Base-by-base conservation (phyloP, 2,113 vertebrate species). In the Cygnus atratus region DNA sequence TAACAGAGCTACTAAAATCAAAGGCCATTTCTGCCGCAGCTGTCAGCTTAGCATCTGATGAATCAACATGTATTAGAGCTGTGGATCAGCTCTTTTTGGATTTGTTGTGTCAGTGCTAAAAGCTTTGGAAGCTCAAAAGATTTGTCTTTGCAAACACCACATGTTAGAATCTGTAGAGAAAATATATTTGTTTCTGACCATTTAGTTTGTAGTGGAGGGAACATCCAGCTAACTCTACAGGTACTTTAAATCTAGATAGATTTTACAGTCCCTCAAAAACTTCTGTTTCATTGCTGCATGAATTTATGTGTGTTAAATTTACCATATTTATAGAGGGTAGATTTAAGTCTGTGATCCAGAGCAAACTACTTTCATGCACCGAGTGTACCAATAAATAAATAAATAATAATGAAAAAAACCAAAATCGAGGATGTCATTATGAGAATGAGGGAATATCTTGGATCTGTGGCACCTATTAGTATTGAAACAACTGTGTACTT, bases 251-350 rank as follows among this genome's bases (percentile, higher is more conserved):
- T 62, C 7, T 28, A 78, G 20, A 22, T 35, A 11, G 26, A 81
- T 12, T 0, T 76, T 35, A 10, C 31, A 41, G 33, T 65, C 15
- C 31, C 18, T 37, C 12, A 14, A 35, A 62, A 86, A 52, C 7
- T 10, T 86, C 61, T 79, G 24, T 90, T 86, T 86, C 37, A 41
- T 6, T 72, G 4, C 11, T 83, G 15, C 7, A 41, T 44, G 31
- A 25, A 52, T 58, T 55, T 87, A 19, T 37, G 31, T 5, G 25
- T 26, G 6, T 29, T 85, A 48, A 71, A 29, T 67, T 82, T 57
- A 33, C 5, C 17, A 29, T 1, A 33, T 1, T 12, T 71, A 2
- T 0, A 88, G 43, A 83, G 6, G 22, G 5, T 59, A 29, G 10
- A 9, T 72, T 24, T 6, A 7, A 63, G 5, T 29, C 41, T 78